Base-by-base conservation (phyloP, 2,888 invertebrate species). In the Labia minor region DNA sequence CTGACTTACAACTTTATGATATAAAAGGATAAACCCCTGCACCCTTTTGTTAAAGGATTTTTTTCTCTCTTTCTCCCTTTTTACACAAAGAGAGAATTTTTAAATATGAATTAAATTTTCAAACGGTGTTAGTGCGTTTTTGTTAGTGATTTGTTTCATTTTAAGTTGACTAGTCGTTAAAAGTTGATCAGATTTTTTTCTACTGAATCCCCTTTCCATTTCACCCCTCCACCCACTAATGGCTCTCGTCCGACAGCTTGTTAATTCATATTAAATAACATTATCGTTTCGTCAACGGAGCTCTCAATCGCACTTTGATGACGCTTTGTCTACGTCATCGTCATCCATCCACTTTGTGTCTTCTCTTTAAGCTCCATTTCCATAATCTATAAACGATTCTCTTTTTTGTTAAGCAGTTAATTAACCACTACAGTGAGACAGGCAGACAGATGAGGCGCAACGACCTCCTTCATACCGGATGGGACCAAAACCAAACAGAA, bases 211-310 rank as follows among this genome's bases (percentile, higher is more conserved):
- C 26, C 26, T 8, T 16, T 16, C 49, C 33, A n/a, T n/a, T 11
- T 33, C 33, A 33, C 33, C 6, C 33, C 6, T 11, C 6, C 33
- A 33, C 11, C 11, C 33, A 8, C 33, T 33, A 33, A 33, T 33
- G 33, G 33, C 16, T 49, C 49, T 49, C 49, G 49, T 49, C 49
- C n/a, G 49, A 49, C 49, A 49, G 49, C 49, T 49, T 49, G 49
- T 49, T 49, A 49, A 49, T 49, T 49, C 49, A 49, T 49, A 49
- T 49, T 49, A 49, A 49, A 49, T 49, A 49, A 49, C 49, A 49
- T 49, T 49, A 49, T 49, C 49, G 49, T 49, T 49, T 4, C 49
- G 49, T 49, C 49, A 49, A 49, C 49, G 14, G 4, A 49, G 49
- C 49, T 49, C 49, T 49, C 49, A 49, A 49, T 49, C 49, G 49